Conservation (phyloP, 1,140 invertebrate genomes). For the Tetramorium alpestre region DNA sequence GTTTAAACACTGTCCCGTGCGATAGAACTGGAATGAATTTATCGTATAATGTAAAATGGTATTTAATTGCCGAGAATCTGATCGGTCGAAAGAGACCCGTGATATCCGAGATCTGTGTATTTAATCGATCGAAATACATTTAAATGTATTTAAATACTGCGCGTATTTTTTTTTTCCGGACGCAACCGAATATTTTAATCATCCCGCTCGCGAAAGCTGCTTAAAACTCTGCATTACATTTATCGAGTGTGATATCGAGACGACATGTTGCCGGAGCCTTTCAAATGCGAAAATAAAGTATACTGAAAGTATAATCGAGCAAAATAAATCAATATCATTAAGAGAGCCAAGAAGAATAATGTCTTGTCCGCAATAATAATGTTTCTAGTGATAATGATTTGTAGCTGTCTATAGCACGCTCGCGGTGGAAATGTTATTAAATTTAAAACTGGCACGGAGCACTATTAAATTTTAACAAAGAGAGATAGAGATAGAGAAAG, state of each 20-base stretch:
- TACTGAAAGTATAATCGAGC: slow-evolving; percentile 12
- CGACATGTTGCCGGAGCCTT: neutral
- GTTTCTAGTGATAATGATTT: slow-evolving; percentile 25
- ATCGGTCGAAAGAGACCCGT: slow-evolving; percentile 1
- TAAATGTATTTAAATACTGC: neutral
- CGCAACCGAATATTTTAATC: slow-evolving; percentile 19
- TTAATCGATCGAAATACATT: slow-evolving; percentile 7
- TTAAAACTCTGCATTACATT: neutral
- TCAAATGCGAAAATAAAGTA: neutral
- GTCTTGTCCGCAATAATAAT: slow-evolving; percentile 11
- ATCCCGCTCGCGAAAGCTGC: neutral
- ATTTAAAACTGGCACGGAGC: slow-evolving; percentile 39
- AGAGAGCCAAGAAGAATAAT: neutral
- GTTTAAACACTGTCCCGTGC: slow-evolving; percentile 39
- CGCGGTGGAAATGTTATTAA: slow-evolving; percentile 44
- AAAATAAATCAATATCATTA: slow-evolving; percentile 24
- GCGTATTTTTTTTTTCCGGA: neutral
- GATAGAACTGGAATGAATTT: slow-evolving; percentile 41
- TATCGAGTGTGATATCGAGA: neutral
- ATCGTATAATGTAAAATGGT: slow-evolving; percentile 43
- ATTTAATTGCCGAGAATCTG: slow-evolving; percentile 51
- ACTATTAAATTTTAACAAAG: slow-evolving; percentile 22
- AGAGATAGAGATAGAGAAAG: neutral
- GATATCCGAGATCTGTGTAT: neutral
- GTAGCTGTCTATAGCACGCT: neutral